phyloP scores from a whole-genome alignment of 2,888 invertebrate species.

The Gymnosoma rotundatum region DNA sequence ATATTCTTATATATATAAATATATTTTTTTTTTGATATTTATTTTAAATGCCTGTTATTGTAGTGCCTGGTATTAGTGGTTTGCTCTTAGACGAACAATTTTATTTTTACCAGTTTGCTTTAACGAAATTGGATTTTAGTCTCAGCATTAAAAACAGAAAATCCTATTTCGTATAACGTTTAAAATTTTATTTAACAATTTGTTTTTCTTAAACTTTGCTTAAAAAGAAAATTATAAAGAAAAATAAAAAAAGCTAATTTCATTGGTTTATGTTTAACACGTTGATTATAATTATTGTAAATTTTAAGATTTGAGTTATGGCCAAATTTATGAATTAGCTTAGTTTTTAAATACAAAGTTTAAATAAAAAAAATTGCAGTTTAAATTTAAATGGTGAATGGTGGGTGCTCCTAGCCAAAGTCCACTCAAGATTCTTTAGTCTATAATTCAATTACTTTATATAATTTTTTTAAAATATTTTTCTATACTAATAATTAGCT shows the following conservation, averaged over 20 bases:
- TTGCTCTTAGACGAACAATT: conserved; percentile 42
- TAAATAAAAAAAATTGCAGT: too few species aligned
- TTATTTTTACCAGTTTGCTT: conserved; percentile 57
- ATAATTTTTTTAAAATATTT: too few species aligned
- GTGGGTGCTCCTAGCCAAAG: too few species aligned
- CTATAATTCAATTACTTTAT: too few species aligned
- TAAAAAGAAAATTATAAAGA: conserved; percentile 13
- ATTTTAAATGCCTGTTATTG: conserved; percentile 45
- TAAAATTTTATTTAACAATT: conserved; percentile 64
- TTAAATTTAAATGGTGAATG: too few species aligned
- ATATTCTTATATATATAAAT: too few species aligned
- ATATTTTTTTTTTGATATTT: conserved; percentile 21
- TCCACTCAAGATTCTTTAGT: too few species aligned
- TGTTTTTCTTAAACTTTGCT: conserved; percentile 14
- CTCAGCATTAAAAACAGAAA: conserved; percentile 58
- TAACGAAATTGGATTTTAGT: conserved; percentile 61
- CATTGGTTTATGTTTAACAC: conserved; percentile 3
- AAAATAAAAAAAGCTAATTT: conserved; percentile 4
- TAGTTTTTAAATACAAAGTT: too few species aligned
- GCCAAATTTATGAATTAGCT: too few species aligned
- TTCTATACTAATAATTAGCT: too few species aligned
- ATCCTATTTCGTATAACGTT: conserved; percentile 62
- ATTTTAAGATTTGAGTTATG: too few species aligned
- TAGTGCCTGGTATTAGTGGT: conserved; percentile 48
- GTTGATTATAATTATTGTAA: not conserved